These are phyloP conservation scores for Trissolcus japonicus DNA, from an alignment of 2,888 invertebrate genomes.

Conservation along the genomic window DNA sequence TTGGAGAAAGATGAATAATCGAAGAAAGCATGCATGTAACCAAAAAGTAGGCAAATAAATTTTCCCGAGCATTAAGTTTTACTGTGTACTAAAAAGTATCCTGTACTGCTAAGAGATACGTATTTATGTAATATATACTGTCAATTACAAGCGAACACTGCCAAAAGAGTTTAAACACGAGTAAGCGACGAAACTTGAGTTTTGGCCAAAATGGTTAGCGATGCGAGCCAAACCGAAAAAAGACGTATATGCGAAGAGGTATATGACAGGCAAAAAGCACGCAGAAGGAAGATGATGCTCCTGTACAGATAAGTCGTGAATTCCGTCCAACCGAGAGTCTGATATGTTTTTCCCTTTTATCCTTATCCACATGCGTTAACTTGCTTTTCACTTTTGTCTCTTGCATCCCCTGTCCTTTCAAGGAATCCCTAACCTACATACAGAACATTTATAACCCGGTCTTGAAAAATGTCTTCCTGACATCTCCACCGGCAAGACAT, in stretches of 20 bases:
- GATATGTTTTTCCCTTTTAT: neutral
- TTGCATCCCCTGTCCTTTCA: neutral
- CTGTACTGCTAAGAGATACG: slow-evolving; percentile 11
- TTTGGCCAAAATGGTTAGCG: slow-evolving; percentile 35
- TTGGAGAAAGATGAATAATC: slow-evolving; percentile 1
- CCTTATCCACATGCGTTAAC: slow-evolving; percentile 42
- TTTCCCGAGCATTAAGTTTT: slow-evolving; percentile 36
- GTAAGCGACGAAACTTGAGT: slow-evolving; percentile 22
- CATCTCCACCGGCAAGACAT: slow-evolving; percentile 2
- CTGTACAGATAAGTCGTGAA: slow-evolving; percentile 60
- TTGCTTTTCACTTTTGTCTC: slow-evolving; percentile 29
- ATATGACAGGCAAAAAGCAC: slow-evolving; percentile 56
- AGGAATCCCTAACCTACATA: slow-evolving; percentile 26
- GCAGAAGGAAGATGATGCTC: slow-evolving; percentile 2
- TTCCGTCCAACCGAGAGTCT: slow-evolving; percentile 65
- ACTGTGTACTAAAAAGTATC: slow-evolving; percentile 21
- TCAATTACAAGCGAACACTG: slow-evolving; percentile 36
- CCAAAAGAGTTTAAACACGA: slow-evolving; percentile 31
- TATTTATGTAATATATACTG: slow-evolving; percentile 40
- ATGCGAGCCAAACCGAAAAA: slow-evolving; percentile 60
- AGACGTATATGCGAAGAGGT: slow-evolving; percentile 56
- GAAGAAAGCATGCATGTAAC: slow-evolving; percentile 2
- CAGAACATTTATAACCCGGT: slow-evolving; percentile 20
- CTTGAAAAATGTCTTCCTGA: slow-evolving; percentile 16
- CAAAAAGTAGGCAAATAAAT: slow-evolving; percentile 35